Evolutionary conservation across 2,797 vertebrate species (phyloP).

Genomic region (Arnoldichthys spilopterus): DNA sequence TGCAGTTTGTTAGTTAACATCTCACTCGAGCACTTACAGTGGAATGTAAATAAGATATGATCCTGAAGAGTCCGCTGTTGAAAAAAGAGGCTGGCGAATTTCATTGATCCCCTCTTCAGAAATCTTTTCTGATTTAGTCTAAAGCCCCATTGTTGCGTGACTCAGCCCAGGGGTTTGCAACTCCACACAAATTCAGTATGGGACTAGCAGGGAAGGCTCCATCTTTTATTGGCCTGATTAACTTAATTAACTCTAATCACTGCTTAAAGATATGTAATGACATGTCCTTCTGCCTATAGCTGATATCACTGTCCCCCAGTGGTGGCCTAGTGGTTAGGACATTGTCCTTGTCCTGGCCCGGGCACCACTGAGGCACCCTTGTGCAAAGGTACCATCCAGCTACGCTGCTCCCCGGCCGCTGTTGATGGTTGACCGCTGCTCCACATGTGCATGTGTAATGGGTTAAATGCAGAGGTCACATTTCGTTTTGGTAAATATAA

Average conservation of each 20-base stretch:
- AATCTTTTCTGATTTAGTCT: conserved; percentile 32
- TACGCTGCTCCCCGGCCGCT: too few relatives aligned
- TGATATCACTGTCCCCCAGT: background rate
- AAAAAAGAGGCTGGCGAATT: conserved; percentile 9
- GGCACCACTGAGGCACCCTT: too few relatives aligned
- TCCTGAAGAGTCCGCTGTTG: conserved; percentile 4
- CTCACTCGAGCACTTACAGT: conserved; percentile 18
- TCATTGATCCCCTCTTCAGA: conserved; percentile 27
- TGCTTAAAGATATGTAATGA: conserved; percentile 39
- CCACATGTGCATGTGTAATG: too few relatives aligned
- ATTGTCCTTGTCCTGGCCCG: too few relatives aligned
- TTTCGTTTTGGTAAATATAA: too few relatives aligned
- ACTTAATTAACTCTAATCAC: conserved; percentile 27
- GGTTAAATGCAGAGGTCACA: too few relatives aligned
- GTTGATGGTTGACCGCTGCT: too few relatives aligned
- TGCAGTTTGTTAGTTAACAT: conserved; percentile 30
- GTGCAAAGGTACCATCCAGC: too few relatives aligned
- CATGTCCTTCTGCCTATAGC: conserved; percentile 5
- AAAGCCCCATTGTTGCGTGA: conserved; percentile 20
- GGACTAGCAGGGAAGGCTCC: background rate
- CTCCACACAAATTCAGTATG: background rate
- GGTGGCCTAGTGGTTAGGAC: too few relatives aligned
- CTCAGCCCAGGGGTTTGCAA: conserved; percentile 4
- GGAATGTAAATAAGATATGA: conserved; percentile 38
- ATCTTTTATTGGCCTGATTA: conserved; percentile 16